Evolutionary conservation across 2,113 vertebrate species (phyloP).

Genomic region (Ptilonorhynchus violaceus): DNA sequence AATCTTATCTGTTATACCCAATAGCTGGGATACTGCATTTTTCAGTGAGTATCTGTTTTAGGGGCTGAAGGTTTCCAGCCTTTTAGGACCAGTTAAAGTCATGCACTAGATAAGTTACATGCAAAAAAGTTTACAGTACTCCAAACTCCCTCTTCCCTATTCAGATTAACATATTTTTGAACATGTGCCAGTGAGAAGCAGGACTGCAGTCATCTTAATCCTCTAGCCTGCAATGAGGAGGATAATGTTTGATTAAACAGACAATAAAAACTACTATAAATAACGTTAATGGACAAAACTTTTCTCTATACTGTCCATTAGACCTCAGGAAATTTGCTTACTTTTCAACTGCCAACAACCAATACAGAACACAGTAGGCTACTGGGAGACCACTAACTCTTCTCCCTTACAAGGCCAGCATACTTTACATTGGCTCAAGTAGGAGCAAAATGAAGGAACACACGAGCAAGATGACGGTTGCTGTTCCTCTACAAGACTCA

Average conservation of each 20-base stretch:
- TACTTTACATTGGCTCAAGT: neutral
- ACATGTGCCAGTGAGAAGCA: neutral
- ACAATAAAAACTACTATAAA: neutral
- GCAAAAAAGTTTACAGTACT: neutral
- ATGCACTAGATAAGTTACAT: neutral
- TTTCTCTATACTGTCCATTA: neutral
- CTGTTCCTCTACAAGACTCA: neutral
- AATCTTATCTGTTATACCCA: neutral
- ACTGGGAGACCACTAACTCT: neutral
- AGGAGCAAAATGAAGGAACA: neutral
- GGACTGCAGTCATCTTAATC: neutral
- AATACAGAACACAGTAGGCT: neutral
- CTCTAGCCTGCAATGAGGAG: neutral
- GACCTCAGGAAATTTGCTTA: neutral
- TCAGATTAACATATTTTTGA: neutral
- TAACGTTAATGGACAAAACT: neutral
- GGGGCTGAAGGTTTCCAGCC: neutral
- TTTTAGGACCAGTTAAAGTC: neutral
- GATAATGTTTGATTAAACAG: neutral
- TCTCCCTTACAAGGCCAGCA: neutral
- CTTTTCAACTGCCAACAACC: neutral
- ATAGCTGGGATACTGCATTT: neutral
- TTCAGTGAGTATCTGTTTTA: neutral
- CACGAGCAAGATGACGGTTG: neutral
- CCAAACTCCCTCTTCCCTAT: neutral